A percentile compares a stretch with the other conserved stretches of the same genome.
These are phyloP conservation scores for Schizaphis graminum DNA, from an alignment of 2,888 invertebrate genomes.

Conservation along the genomic window DNA sequence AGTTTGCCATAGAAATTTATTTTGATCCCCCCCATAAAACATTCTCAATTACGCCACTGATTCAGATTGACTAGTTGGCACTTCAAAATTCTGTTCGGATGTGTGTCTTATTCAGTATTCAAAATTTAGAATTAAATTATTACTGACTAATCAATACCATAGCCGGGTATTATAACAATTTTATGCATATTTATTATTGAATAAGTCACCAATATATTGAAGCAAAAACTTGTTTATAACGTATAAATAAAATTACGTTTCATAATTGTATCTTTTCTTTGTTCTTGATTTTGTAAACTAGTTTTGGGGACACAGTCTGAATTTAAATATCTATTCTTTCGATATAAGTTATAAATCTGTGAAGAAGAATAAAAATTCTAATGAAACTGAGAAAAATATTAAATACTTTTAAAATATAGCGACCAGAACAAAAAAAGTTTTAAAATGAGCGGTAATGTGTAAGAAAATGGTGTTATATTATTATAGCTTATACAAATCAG, in stretches of 20 bases:
- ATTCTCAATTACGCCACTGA: too few species aligned
- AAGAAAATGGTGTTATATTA: neutral
- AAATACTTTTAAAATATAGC: neutral
- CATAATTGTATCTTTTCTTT: constrained; percentile 10
- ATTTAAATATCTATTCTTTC: neutral
- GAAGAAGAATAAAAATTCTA: neutral
- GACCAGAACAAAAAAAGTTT: neutral
- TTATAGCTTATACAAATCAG: neutral
- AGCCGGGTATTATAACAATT: neutral
- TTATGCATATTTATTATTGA: neutral
- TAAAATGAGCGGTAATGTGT: neutral
- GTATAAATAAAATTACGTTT: constrained; percentile 52
- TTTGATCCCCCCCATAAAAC: too few species aligned
- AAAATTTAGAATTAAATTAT: constrained; percentile 12
- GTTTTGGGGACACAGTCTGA: neutral
- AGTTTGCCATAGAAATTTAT: too few species aligned
- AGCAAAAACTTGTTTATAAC: constrained; percentile 34
- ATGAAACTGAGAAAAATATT: neutral
- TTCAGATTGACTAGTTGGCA: neutral
- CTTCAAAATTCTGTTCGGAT: neutral
- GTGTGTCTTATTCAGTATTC: neutral
- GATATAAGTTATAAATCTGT: neutral
- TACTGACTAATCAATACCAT: neutral
- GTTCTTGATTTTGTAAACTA: constrained; percentile 55
- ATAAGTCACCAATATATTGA: constrained; percentile 47